Evolutionary conservation across 2,888 invertebrate genomes (phyloP).

Genomic region (Colletes collaris): DNA sequence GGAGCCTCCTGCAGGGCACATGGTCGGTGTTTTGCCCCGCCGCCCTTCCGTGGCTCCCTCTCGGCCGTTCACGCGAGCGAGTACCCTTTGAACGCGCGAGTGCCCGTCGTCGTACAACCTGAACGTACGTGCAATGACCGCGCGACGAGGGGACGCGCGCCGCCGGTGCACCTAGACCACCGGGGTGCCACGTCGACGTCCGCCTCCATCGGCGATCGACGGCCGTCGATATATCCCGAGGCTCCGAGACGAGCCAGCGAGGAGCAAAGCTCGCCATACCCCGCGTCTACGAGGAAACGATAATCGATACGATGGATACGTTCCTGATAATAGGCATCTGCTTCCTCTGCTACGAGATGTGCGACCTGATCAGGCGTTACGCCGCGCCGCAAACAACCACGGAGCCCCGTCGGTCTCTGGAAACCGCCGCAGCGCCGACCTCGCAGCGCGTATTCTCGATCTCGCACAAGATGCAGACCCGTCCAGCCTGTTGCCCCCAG

Average conservation of each 20-base stretch:
- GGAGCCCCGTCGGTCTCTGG: slow-evolving; percentile 71
- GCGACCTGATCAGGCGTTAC: slow-evolving; percentile 85
- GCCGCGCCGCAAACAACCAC: slow-evolving; percentile 71
- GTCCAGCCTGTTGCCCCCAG: slow-evolving; percentile 70
- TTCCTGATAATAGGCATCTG: slow-evolving; percentile 88
- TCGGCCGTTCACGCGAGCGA: slow-evolving; percentile 32
- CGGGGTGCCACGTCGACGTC: too few relatives aligned
- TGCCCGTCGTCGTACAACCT: background rate
- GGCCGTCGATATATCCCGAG: too few relatives aligned
- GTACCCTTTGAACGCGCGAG: slow-evolving; percentile 36
- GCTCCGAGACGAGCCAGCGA: too few relatives aligned
- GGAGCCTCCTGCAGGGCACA: slow-evolving; percentile 34
- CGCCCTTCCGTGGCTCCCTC: slow-evolving; percentile 59
- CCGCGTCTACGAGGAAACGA: slow-evolving; percentile 11
- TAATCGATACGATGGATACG: slow-evolving; percentile 85
- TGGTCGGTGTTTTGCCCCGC: slow-evolving; percentile 63
- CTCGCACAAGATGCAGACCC: slow-evolving; percentile 75
- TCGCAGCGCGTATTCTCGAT: slow-evolving; percentile 82
- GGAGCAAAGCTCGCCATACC: background rate
- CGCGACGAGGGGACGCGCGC: slow-evolving; percentile 10
- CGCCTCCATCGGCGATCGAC: too few relatives aligned
- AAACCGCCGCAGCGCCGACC: slow-evolving; percentile 71
- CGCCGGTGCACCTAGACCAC: background rate
- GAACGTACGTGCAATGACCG: slow-evolving; percentile 22
- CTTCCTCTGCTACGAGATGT: slow-evolving; percentile 88